Conservation (phyloP, 2,888 invertebrate genomes). For the Ctena decussata region DNA sequence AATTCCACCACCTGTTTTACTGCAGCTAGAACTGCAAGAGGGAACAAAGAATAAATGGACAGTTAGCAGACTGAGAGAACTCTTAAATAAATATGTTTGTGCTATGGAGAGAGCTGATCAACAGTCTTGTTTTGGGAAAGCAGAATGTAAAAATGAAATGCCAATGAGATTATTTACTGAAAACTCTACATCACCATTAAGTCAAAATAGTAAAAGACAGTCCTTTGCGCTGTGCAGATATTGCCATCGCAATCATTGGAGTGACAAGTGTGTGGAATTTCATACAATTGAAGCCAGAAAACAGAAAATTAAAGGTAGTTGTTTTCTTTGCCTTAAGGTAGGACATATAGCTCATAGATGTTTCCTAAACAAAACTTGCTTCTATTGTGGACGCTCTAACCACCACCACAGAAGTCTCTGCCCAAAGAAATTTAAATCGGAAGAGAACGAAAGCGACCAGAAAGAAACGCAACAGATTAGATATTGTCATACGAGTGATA, state of each 20-base stretch:
- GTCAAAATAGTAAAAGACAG: not conserved
- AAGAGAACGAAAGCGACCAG: no score
- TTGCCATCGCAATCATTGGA: not conserved
- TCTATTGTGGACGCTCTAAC: not conserved
- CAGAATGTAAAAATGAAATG: not conserved
- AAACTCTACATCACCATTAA: not conserved
- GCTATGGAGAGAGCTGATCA: conserved; percentile 3
- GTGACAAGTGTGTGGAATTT: not conserved
- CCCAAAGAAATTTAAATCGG: not conserved
- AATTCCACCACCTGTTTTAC: conserved; percentile 8
- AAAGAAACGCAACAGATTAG: no score
- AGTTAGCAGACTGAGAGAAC: conserved; percentile 8
- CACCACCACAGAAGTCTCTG: not conserved
- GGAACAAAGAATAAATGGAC: conserved; percentile 12
- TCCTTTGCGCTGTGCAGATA: not conserved
- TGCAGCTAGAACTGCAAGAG: conserved; percentile 29
- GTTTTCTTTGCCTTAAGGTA: not conserved
- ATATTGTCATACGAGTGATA: no score
- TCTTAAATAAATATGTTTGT: conserved; percentile 3
- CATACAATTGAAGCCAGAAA: not conserved
- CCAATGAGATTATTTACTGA: not conserved
- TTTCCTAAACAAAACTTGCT: not conserved
- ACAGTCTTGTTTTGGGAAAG: not conserved
- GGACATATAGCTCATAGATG: not conserved
- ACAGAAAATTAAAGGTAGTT: not conserved